Evolutionary conservation across 2,113 vertebrate species (phyloP), one percentile per base, ranked within the genome.

Genomic region (Tetrax tetrax): DNA sequence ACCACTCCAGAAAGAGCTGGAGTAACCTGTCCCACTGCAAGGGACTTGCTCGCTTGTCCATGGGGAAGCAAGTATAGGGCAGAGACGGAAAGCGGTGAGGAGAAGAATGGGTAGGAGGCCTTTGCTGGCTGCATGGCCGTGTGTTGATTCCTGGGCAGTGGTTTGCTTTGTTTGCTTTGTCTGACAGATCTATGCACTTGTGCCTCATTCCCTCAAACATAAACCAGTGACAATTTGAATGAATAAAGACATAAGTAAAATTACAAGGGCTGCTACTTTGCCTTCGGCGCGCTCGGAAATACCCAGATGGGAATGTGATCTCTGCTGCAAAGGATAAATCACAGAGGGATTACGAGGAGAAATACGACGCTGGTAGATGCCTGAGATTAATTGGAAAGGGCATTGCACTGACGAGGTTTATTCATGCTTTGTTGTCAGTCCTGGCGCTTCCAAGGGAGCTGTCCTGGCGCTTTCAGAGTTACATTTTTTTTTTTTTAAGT

Each of bases 361-460:
- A 92, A 95, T 41, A 14, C 3, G 76, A 93, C 60, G 17, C 90
- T 71, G 76, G 77, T 22, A 45, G 60, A 81, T 45, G 79, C 10
- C 71, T 88, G 90, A 82, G 86, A 71, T 94, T 54, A 90, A 87
- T 65, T 95, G 92, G 89, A 91, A 97, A 93, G 86, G 92, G 72
- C 71, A 78, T 83, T 93, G 86, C 92, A 27, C 16, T 75, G 90
- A 84, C 53, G 16, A 3, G 43, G 60, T 86, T 95, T 96, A 92
- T 94, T 95, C 92, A 89, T 84, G 76, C 70, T 90, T 90, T 92
- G 68, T 47, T 70, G 37, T 47, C 27, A 6, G 45, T 20, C 31
- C 56, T 33, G 5, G 27, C 0, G 0, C 86, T 88, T 86, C 71
- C 80, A 57, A 54, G 33, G 65, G 71, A 92, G 56, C 59, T 74